phyloP scores from a whole-genome alignment of 2,797 vertebrate genomes.

The Malacoctenus gilli region DNA sequence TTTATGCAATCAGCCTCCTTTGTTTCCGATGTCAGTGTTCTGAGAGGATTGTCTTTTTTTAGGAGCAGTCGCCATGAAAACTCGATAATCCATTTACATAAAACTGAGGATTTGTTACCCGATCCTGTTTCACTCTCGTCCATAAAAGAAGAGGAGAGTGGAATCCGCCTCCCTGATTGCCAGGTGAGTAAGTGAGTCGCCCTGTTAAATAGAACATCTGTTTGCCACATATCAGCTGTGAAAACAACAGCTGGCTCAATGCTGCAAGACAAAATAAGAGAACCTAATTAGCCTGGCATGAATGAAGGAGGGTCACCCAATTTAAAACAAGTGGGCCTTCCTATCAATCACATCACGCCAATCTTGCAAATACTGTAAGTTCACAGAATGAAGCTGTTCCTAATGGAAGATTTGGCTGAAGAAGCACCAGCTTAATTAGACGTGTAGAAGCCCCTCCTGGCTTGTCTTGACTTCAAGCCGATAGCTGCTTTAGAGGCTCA shows the following conservation, averaged over 20 bases:
- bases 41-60: conserved; percentile 42
- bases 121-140: conserved; percentile 61
- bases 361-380: conserved; percentile 1
- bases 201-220: conserved; percentile 74
- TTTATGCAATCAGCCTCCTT: too few relatives aligned
- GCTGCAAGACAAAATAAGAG: conserved; percentile 34
- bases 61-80: conserved; percentile 40
- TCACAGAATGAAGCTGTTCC: conserved; percentile 3
- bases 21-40: conserved; percentile 18
- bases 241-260: conserved; percentile 68
- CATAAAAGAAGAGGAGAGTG: conserved; percentile 59
- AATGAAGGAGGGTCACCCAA: conserved; percentile 1
- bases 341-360: conserved; percentile 1
- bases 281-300: conserved; percentile 8
- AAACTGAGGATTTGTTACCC: conserved; percentile 64
- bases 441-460: too few relatives aligned
- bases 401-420: background rate
- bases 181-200: conserved; percentile 64
- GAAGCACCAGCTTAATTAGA: background rate
- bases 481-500: too few relatives aligned
- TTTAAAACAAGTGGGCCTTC: conserved; percentile 5
- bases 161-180: conserved; percentile 29
- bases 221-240: conserved; percentile 58
- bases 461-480: too few relatives aligned
- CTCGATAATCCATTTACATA: conserved; percentile 61